These are phyloP conservation scores for Halotydeus destructor DNA, from an alignment of 1,140 invertebrate genomes.

Conservation along the genomic window DNA sequence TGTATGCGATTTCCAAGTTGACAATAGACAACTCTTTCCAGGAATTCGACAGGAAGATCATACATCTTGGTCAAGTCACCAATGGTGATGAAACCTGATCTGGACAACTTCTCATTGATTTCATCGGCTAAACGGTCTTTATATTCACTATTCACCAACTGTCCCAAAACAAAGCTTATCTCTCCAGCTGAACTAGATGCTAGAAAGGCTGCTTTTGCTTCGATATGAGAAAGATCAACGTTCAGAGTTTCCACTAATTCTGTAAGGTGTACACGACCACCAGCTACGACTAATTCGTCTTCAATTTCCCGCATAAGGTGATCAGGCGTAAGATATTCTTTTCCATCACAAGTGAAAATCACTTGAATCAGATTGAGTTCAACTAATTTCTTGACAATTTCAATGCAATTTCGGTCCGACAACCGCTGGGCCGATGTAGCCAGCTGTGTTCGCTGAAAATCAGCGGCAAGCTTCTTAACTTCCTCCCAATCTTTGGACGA, in stretches of 20 bases:
- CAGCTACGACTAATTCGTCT: constrained; percentile 69
- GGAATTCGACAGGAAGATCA: constrained; percentile 71
- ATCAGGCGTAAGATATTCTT: constrained; percentile 84
- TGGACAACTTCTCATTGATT: constrained; percentile 69
- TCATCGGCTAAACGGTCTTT: constrained; percentile 62
- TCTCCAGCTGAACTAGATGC: constrained; percentile 32
- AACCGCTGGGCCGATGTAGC: constrained; percentile 72
- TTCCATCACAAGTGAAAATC: constrained; percentile 86
- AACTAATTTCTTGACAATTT: constrained; percentile 74
- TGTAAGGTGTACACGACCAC: constrained; percentile 63
- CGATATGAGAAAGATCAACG: constrained; percentile 64
- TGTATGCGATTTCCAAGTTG: constrained; percentile 55
- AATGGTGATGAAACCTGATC: constrained; percentile 62
- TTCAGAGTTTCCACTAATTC: constrained; percentile 70
- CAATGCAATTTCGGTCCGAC: constrained; percentile 87
- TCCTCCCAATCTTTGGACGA: constrained; percentile 84
- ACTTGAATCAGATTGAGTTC: constrained; percentile 72
- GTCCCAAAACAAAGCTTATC: constrained; percentile 55
- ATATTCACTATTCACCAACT: constrained; percentile 60
- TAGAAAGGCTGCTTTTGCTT: constrained; percentile 32
- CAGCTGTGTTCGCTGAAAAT: constrained; percentile 89
- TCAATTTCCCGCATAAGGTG: constrained; percentile 71
- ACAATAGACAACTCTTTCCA: constrained; percentile 46
- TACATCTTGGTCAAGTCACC: constrained; percentile 66
- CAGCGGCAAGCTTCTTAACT: constrained; percentile 80